Percentiles rank a stretch among this genome's conserved stretches.
Conservation (phyloP, 1,140 invertebrate species). For the Ylistrum balloti region DNA sequence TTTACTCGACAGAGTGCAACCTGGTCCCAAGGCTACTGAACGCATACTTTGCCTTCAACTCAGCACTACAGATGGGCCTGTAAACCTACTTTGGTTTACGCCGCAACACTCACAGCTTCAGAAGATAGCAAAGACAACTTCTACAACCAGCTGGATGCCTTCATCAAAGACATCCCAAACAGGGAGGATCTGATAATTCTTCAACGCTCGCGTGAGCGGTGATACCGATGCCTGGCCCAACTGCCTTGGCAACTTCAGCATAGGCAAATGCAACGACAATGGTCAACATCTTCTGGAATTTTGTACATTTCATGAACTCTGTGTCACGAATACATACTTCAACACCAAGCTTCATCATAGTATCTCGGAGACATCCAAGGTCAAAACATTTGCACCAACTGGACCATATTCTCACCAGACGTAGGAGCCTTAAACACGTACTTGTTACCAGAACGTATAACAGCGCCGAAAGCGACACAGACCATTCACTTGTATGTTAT, state of each 20-base stretch:
- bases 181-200: conserved; percentile 53
- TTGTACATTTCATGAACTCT: no score
- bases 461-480: no score
- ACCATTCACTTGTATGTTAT: no score
- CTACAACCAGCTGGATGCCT: conserved; percentile 46
- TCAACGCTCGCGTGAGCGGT: conserved; percentile 60
- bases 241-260: conserved; percentile 55
- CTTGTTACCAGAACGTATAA: no score
- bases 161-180: no score
- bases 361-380: conserved; percentile 64
- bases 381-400: conserved; percentile 65
- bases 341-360: conserved; percentile 62
- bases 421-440: no score
- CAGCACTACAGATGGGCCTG: conserved; percentile 44
- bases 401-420: conserved; percentile 61
- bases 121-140: conserved; percentile 59
- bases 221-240: no score
- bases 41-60: conserved; percentile 57
- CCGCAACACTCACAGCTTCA: conserved; percentile 48
- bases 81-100: conserved; percentile 57
- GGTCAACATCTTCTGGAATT: conserved; percentile 61
- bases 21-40: conserved; percentile 42
- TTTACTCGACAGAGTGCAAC: conserved; percentile 47
- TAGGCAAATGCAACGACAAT: conserved; percentile 65
- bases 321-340: no score